Percentiles rank a stretch among this genome's conserved stretches.
phyloP scores from a whole-genome alignment of 2,113 vertebrate genomes.

The Hyla sarda region DNA sequence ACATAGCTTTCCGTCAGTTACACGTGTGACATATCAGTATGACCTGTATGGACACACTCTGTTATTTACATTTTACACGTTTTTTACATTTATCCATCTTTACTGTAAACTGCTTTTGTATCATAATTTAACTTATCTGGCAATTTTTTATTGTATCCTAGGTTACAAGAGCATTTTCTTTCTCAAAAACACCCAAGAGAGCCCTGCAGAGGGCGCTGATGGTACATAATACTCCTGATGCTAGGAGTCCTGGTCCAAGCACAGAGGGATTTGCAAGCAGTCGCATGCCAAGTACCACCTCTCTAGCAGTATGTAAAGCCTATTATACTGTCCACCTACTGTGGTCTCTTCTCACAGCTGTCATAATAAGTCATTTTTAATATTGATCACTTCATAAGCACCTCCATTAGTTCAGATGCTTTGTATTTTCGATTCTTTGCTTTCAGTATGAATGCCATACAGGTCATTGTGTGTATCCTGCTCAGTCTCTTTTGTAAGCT shows the following conservation, averaged over 20 bases:
- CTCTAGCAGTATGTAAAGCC: slow-evolving; percentile 82
- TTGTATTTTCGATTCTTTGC: background rate
- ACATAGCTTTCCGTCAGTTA: no score
- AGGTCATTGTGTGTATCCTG: background rate
- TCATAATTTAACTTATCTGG: background rate
- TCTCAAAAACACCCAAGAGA: slow-evolving; percentile 95
- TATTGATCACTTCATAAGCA: background rate
- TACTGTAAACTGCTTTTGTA: no score
- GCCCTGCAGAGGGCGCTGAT: slow-evolving; percentile 89
- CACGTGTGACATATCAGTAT: background rate
- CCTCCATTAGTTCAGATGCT: background rate
- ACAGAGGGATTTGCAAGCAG: slow-evolving; percentile 72
- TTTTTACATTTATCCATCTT: background rate
- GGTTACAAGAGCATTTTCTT: slow-evolving; percentile 96
- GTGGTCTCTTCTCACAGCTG: background rate
- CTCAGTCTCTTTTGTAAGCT: background rate
- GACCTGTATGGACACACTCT: background rate
- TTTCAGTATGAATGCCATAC: background rate
- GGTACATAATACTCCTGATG: slow-evolving; percentile 82
- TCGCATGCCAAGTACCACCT: slow-evolving; percentile 80
- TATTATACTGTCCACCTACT: background rate
- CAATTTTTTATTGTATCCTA: slow-evolving; percentile 62
- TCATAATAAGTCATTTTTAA: background rate
- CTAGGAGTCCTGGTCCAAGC: slow-evolving; percentile 76
- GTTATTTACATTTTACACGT: background rate